These are phyloP conservation scores for Megalurothrips usitatus DNA, from an alignment of 2,888 invertebrate species.

Conservation along the genomic window DNA sequence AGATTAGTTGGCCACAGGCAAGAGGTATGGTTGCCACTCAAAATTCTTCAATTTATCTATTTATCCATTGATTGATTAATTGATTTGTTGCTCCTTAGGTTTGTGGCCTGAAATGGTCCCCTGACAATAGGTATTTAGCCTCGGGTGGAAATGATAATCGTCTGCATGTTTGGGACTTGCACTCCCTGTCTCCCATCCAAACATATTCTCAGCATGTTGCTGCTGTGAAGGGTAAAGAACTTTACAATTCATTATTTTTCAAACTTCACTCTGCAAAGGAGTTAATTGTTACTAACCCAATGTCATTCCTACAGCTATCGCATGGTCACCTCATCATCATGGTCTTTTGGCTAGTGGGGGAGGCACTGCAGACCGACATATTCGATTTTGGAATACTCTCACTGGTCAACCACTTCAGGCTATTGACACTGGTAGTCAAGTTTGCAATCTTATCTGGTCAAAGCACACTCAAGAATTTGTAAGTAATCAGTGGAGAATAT, in stretches of 20 bases:
- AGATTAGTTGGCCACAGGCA: constrained; percentile 88
- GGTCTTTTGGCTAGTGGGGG: constrained; percentile 93
- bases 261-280: background rate
- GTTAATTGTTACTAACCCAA: background rate
- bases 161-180: constrained; percentile 84
- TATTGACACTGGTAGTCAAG: constrained; percentile 89
- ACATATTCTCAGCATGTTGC: constrained; percentile 94
- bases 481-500: constrained; percentile 37
- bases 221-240: constrained; percentile 66
- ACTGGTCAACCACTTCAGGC: constrained; percentile 98
- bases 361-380: constrained; percentile 97
- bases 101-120: constrained; percentile 97
- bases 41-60: background rate
- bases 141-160: constrained; percentile 97
- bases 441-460: constrained; percentile 97
- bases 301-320: constrained; percentile 62
- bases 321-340: constrained; percentile 98
- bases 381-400: constrained; percentile 96
- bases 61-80: constrained; percentile 1
- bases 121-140: constrained; percentile 91
- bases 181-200: constrained; percentile 80
- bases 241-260: background rate
- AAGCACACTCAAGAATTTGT: constrained; percentile 97
- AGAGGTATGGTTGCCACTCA: constrained; percentile 58
- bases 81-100: constrained; percentile 39